Evolutionary conservation across 2,113 vertebrate genomes (phyloP).

Genomic region (Terrapene triunguis): DNA sequence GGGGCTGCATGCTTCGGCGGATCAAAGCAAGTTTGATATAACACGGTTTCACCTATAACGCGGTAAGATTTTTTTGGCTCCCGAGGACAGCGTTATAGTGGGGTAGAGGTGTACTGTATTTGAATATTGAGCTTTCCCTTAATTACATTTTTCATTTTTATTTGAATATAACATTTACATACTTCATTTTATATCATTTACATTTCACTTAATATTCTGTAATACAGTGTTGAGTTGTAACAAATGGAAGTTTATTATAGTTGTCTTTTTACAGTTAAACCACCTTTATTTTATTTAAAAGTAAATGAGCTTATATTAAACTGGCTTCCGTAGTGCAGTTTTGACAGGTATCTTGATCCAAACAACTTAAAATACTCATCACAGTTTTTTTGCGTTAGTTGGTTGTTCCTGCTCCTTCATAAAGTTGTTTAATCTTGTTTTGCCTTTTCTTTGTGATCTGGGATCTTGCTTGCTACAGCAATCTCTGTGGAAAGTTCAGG

Average conservation of each 20-base stretch:
- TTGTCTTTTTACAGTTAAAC: not conserved
- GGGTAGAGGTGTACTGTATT: not conserved
- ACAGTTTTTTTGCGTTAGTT: not conserved
- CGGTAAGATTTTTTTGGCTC: too few species aligned
- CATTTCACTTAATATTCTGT: slow-evolving; percentile 39
- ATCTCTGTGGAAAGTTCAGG: not conserved
- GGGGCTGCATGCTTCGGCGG: too few species aligned
- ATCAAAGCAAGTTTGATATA: too few species aligned
- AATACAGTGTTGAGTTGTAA: slow-evolving; percentile 24
- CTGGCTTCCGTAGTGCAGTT: not conserved
- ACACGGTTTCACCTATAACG: too few species aligned
- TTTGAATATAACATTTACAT: slow-evolving; percentile 57
- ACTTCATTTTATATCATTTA: not conserved
- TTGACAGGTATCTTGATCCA: not conserved
- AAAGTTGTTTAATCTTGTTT: not conserved
- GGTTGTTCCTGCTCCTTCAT: not conserved
- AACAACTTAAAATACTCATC: not conserved
- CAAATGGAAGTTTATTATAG: slow-evolving; percentile 14
- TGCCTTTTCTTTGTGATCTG: not conserved
- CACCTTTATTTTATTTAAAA: not conserved
- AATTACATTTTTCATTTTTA: slow-evolving; percentile 43
- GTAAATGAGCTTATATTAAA: not conserved
- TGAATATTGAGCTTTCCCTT: slow-evolving; percentile 11
- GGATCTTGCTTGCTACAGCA: not conserved
- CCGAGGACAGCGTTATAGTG: too few species aligned